These are phyloP conservation scores for Morphnarchus princeps DNA, from an alignment of 2,113 vertebrate genomes.

Conservation along the genomic window DNA sequence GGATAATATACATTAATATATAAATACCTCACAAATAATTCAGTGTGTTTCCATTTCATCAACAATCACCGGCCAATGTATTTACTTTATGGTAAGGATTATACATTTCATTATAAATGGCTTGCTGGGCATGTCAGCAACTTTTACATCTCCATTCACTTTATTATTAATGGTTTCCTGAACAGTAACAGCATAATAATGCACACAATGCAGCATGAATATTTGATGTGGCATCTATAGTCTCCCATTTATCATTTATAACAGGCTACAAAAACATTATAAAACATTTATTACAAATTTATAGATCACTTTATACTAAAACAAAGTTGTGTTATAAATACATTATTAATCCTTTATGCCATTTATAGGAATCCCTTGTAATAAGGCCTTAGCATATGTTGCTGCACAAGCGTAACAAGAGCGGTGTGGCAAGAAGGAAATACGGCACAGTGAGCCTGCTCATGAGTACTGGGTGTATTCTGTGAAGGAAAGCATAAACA, in stretches of 20 bases:
- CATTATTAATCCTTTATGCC: conserved; percentile 77
- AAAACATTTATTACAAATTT: conserved; percentile 82
- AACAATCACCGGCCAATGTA: conserved; percentile 60
- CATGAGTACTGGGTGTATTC: not conserved
- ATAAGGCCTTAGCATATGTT: conserved; percentile 53
- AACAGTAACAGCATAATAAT: conserved; percentile 65
- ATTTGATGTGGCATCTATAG: conserved; percentile 78
- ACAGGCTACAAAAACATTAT: conserved; percentile 83
- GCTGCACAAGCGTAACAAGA: not conserved
- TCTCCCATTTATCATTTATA: conserved; percentile 82
- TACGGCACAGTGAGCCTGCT: not conserved
- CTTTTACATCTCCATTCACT: conserved; percentile 72
- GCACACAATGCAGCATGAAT: conserved; percentile 74
- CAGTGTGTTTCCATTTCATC: conserved; percentile 43
- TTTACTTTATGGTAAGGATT: conserved; percentile 65
- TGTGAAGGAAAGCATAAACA: not conserved
- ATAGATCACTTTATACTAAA: conserved; percentile 77
- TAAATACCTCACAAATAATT: conserved; percentile 70
- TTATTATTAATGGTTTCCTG: conserved; percentile 79
- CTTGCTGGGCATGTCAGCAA: conserved; percentile 65
- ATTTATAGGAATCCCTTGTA: conserved; percentile 70
- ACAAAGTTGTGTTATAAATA: conserved; percentile 77
- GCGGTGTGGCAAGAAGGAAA: not conserved
- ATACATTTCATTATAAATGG: conserved; percentile 75
- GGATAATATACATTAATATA: conserved; percentile 66